Base-by-base conservation (phyloP, 1,140 invertebrate genomes). In the Lasioglossum albipes region DNA sequence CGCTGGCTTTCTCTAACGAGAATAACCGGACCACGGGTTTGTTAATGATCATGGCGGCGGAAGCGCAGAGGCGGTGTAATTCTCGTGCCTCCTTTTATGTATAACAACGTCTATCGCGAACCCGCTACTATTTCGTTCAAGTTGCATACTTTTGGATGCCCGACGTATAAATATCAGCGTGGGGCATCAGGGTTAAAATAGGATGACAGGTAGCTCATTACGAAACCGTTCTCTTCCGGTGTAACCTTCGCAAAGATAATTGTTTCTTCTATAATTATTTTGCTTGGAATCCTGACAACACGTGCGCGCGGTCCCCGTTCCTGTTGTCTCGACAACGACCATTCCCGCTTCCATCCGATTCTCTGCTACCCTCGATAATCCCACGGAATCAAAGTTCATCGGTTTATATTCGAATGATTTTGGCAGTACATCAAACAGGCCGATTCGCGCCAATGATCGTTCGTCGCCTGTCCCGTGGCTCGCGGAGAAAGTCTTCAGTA, bases 401-500 rank as follows among this genome's bases (percentile, higher is more conserved):
- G 18, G 45, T 71, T 64, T 27, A 31, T n/a, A 31, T 66, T 74
- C 13, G 7, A 22, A 3, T 31, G 27, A 27, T 73, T 79, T 79
- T 79, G 77, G 77, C 77, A 73, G 45, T 42, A 73, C 36, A 42
- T 79, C 77, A 79, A 79, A 79, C n/a, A 16, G 36, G 27, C 27
- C 16, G 18, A 18, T 59, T 22, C 13, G 52, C 59, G 52, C 27
- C 66, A 54, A 9, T 45, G 41, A 42, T 80, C 45, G 16, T 27
- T 80, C 36, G 41, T 41, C 42, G 20, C 20, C 20, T 62, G 41
- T 41, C 42, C 16, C 20, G 16, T 62, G 73, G n/a, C 61, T 20
- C 18, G 52, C 22, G 52, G 31, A 57, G 57, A 81, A 76, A 64
- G 57, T 68, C 6, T 52, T 16, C 9, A 7, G 36, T 31, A 72